Conservation (phyloP, 2,888 invertebrate species). For the Rhogogaster chlorosoma region DNA sequence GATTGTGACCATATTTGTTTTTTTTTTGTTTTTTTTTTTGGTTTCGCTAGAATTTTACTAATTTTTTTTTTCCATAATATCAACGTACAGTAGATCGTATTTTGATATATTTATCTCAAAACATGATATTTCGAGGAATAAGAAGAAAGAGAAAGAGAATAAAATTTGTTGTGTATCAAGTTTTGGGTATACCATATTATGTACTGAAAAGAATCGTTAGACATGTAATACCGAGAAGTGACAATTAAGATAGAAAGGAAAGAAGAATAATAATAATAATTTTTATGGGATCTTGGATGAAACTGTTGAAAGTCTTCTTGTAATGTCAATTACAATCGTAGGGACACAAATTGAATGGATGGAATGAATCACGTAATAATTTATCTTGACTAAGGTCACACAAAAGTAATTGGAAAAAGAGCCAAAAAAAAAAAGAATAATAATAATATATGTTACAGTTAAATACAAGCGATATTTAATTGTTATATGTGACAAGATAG, state of each 20-base stretch:
- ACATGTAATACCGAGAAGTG: slow-evolving; percentile 1
- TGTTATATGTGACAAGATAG: slow-evolving; percentile 32
- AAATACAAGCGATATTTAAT: slow-evolving; percentile 33
- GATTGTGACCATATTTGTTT: slow-evolving; percentile 44
- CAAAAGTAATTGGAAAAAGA: slow-evolving; percentile 15
- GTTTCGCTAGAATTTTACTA: slow-evolving; percentile 46
- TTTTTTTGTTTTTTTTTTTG: neutral
- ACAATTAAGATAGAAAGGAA: neutral
- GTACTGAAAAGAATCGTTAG: slow-evolving; percentile 23
- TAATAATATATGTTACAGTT: slow-evolving; percentile 33
- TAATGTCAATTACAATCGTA: slow-evolving; percentile 72
- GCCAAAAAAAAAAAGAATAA: slow-evolving; percentile 2
- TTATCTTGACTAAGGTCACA: slow-evolving; percentile 38
- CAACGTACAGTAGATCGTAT: slow-evolving; percentile 6
- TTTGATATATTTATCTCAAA: slow-evolving; percentile 47
- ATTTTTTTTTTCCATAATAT: slow-evolving; percentile 39
- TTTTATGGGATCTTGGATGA: slow-evolving; percentile 21
- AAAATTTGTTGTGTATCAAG: neutral
- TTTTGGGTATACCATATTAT: slow-evolving; percentile 19
- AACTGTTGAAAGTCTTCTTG: slow-evolving; percentile 66
- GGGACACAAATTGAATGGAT: slow-evolving; percentile 51
- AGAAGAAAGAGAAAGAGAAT: neutral
- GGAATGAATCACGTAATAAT: slow-evolving; percentile 10
- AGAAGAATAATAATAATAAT: too few relatives aligned
- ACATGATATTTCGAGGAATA: slow-evolving; percentile 12